Conservation (phyloP, 2,888 invertebrate genomes). For the Heliconius ethilla region DNA sequence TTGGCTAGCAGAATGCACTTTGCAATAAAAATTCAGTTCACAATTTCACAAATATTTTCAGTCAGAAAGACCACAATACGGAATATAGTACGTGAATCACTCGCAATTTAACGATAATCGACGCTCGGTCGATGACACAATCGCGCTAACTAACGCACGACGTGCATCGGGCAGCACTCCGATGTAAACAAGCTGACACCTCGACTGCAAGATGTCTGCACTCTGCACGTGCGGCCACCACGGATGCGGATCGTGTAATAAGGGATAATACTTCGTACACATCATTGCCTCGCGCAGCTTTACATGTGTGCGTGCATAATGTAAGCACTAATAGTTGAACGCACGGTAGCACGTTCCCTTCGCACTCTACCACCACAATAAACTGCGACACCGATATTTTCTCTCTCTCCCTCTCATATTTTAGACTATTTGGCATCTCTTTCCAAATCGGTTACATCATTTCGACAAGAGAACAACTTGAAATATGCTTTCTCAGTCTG, state of each 20-base stretch:
- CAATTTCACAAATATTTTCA: conserved; percentile 72
- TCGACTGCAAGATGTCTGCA: conserved; percentile 68
- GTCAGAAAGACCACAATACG: conserved; percentile 62
- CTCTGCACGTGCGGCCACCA: conserved; percentile 74
- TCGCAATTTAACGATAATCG: conserved; percentile 70
- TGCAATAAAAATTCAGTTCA: conserved; percentile 68
- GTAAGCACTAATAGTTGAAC: conserved; percentile 79
- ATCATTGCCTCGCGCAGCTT: conserved; percentile 76
- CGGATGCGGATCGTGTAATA: conserved; percentile 79
- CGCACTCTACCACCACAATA: conserved; percentile 76
- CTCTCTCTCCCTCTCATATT: conserved; percentile 57
- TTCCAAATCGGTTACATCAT: conserved; percentile 74
- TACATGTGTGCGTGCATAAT: conserved; percentile 72
- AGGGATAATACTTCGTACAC: conserved; percentile 80
- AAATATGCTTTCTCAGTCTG: conserved; percentile 63
- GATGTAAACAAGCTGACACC: conserved; percentile 79
- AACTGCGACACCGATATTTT: conserved; percentile 64
- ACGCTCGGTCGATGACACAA: conserved; percentile 77
- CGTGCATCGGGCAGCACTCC: conserved; percentile 66
- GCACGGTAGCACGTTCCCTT: conserved; percentile 82
- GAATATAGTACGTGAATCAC: conserved; percentile 73
- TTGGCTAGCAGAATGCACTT: conserved; percentile 62
- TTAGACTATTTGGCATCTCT: conserved; percentile 55
- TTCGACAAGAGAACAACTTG: conserved; percentile 60
- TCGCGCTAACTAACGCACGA: conserved; percentile 69